Conservation (phyloP, 2,888 invertebrate species). For the Octodonta nipae region DNA sequence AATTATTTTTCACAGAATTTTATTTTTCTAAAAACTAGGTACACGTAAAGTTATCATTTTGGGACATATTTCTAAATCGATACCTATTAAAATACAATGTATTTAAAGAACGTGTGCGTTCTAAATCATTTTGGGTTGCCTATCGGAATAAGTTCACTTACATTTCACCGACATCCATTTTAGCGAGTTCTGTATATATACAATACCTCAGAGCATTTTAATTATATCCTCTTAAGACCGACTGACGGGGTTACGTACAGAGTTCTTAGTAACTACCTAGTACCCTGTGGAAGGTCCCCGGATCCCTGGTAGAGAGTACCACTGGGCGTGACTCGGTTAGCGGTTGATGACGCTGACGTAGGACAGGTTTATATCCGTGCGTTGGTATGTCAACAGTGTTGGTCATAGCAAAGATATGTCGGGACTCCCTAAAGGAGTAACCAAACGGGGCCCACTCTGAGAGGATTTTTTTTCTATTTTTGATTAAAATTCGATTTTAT, state of each 20-base stretch:
- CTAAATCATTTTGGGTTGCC: no score
- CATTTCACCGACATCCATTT: conserved; percentile 6
- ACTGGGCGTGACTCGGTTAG: conserved; percentile 31
- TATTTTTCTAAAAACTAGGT: no score
- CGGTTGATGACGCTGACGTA: conserved; percentile 26
- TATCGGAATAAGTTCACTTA: no score
- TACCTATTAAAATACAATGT: no score
- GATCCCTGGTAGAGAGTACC: conserved; percentile 41
- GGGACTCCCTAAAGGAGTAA: conserved; percentile 21
- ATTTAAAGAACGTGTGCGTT: no score
- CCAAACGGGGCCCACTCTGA: conserved; percentile 33
- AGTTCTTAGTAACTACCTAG: conserved; percentile 29
- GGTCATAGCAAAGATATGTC: conserved; percentile 31
- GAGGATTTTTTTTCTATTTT: conserved; percentile 23
- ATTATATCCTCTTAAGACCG: conserved; percentile 33
- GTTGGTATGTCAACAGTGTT: conserved; percentile 26
- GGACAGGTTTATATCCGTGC: conserved; percentile 24
- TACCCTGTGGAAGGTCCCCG: conserved; percentile 42
- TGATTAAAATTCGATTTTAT: background rate
- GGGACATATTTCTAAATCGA: no score
- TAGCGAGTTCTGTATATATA: conserved; percentile 11
- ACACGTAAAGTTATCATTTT: no score
- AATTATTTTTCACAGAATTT: no score
- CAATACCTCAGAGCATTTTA: no score
- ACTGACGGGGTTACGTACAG: conserved; percentile 35